Conservation (phyloP, 1,140 invertebrate species). For the Hyposmocoma kahamanoa region DNA sequence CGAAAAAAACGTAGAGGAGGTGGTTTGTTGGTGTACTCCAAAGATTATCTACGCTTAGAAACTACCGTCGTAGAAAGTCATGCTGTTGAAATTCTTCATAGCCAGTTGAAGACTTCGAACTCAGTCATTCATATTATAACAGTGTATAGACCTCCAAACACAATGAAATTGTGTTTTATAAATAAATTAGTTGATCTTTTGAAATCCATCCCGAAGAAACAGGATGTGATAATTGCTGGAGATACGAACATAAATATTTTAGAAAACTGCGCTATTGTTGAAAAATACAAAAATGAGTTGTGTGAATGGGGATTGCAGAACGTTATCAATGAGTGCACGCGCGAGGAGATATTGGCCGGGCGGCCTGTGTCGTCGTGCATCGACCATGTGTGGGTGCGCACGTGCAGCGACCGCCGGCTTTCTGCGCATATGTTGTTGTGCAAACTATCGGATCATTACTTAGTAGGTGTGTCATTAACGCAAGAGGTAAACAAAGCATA, state of each 20-base stretch:
- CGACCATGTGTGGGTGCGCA: slow-evolving; percentile 9
- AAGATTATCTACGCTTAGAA: not conserved
- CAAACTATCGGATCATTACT: slow-evolving; percentile 5
- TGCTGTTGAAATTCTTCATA: not conserved
- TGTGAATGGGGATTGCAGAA: not conserved
- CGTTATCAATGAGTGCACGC: slow-evolving; percentile 2
- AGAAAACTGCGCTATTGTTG: not conserved
- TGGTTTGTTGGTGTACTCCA: not conserved
- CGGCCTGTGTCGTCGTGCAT: not conserved
- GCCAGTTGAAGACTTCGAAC: not conserved
- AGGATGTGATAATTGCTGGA: not conserved
- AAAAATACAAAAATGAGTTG: slow-evolving; percentile 1
- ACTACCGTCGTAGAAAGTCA: not conserved
- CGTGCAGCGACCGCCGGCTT: not conserved
- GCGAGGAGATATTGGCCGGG: not conserved
- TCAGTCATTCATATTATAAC: not conserved
- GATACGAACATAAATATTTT: slow-evolving; percentile 7
- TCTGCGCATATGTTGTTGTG: slow-evolving; percentile 1
- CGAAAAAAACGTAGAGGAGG: not conserved
- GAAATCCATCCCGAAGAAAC: not conserved
- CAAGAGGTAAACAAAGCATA: no score
- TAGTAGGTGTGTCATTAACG: no score
- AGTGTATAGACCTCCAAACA: slow-evolving; percentile 4
- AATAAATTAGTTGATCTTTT: not conserved
- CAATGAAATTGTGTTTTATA: not conserved